These are phyloP conservation scores for Arrhamphus sclerolepis DNA, from an alignment of 2,797 vertebrate species.

Conservation along the genomic window DNA sequence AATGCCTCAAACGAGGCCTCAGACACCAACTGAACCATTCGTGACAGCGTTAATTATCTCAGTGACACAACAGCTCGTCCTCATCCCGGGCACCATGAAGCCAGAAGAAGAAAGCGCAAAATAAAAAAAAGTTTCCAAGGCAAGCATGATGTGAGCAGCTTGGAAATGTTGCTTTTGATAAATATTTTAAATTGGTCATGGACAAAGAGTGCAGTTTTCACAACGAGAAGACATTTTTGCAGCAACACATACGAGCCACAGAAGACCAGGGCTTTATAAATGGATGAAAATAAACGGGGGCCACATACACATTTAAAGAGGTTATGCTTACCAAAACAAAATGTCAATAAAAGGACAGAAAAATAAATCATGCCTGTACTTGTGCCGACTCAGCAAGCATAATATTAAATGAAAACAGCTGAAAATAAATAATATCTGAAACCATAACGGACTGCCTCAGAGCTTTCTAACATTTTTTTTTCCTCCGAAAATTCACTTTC, in stretches of 20 bases:
- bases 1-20: background rate
- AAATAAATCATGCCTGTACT: background rate
- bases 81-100: background rate
- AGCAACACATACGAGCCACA: too few species aligned
- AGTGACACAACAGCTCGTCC: background rate
- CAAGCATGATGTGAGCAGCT: background rate
- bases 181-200: background rate
- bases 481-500: too few species aligned
- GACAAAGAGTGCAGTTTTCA: too few species aligned
- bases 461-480: background rate
- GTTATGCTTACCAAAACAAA: background rate
- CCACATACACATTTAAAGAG: background rate
- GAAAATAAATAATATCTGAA: slow-evolving; percentile 17
- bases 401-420: slow-evolving; percentile 6
- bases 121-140: background rate
- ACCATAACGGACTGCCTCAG: background rate
- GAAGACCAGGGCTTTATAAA: too few species aligned
- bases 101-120: background rate
- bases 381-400: slow-evolving; percentile 3
- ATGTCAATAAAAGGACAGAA: slow-evolving; percentile 5
- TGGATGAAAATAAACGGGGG: background rate
- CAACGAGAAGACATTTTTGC: too few species aligned
- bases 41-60: slow-evolving; percentile 1
- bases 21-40: background rate
- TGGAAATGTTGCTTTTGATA: background rate